phyloP scores from a whole-genome alignment of 2,113 vertebrate species.

The Coptodon rendalli region DNA sequence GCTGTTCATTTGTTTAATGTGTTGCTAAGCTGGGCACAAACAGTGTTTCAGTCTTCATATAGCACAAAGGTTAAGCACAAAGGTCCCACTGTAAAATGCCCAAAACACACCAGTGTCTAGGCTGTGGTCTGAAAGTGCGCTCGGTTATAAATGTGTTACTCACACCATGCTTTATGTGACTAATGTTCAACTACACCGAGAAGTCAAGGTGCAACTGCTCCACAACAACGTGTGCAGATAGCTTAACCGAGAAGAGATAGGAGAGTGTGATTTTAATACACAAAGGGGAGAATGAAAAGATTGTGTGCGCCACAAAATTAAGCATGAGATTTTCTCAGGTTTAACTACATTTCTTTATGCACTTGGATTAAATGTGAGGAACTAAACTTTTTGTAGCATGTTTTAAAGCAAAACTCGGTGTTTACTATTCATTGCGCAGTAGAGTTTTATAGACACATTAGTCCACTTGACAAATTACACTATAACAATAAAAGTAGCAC shows the following conservation, averaged over 20 bases:
- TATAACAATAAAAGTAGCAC: background rate
- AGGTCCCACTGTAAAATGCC: constrained; percentile 26
- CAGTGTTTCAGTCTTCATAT: background rate
- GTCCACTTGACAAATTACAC: background rate
- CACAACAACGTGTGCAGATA: background rate
- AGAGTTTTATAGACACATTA: background rate
- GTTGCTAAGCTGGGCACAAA: background rate
- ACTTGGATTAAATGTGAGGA: background rate
- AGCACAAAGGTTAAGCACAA: constrained; percentile 5
- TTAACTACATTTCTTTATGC: background rate
- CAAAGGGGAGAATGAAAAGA: background rate
- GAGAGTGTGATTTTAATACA: background rate
- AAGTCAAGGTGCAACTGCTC: background rate
- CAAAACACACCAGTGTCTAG: background rate
- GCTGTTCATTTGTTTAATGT: background rate
- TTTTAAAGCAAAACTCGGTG: background rate
- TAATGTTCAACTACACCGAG: constrained; percentile 31
- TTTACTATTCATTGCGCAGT: background rate
- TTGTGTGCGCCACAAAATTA: background rate
- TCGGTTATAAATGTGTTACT: constrained; percentile 32
- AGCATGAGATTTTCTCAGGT: background rate
- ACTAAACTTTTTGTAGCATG: background rate
- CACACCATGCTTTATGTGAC: background rate
- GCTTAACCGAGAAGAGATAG: background rate
- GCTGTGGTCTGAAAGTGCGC: background rate